Base-by-base conservation (phyloP, 2,797 vertebrate genomes). In the Hafferia zeledoni region DNA sequence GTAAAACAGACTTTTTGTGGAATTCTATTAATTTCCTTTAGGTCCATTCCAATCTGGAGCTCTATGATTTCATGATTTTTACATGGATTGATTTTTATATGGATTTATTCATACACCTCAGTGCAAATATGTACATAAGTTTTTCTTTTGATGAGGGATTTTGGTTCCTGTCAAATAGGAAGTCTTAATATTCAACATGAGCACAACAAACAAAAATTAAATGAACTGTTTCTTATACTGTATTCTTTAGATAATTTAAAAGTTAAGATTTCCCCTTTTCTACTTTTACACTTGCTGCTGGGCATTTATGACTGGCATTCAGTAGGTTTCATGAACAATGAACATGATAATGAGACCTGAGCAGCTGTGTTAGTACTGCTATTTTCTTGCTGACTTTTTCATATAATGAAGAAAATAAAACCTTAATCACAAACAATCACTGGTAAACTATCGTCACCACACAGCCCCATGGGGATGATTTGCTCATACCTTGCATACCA, bases 311-410 rank as follows among this genome's bases (percentile, higher is more conserved):
- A 84, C 44, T 87, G 75, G 79, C 44, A 68, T 75, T 80, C 59
- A 77, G 59, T 82, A 75, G 24, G 47, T 92, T 92, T 72, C 59
- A 80, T 84, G 80, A 94, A 84, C 68, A 90, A 93, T 90, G 49
- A 94, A 41, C 39, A 43, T 59, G 53, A 37, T 65, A 83, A 89
- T 90, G 39, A 91, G 19, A 15, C 28, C 56, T 92, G 33, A 85
- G 17, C 18, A 75, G 35, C 76, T 86, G 19, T 87, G 47, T 46
- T 94, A 70, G 5, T 83, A 39, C 43, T 93, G 44, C 44, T 76
- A 25, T 84, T 91, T 95, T 95, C 68, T 57, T 90, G 61, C 74
- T 72, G 56, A 67, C n/a, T 84, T 87, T 95, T 95, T 92, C 94
- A 81, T 85, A 57, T 46, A 75, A 90, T 39, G 20, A 17, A 90